Percentiles rank a stretch among this genome's conserved stretches.
These are phyloP conservation scores for Lamellibrachia satsuma DNA, from an alignment of 2,888 invertebrate species.

Conservation along the genomic window DNA sequence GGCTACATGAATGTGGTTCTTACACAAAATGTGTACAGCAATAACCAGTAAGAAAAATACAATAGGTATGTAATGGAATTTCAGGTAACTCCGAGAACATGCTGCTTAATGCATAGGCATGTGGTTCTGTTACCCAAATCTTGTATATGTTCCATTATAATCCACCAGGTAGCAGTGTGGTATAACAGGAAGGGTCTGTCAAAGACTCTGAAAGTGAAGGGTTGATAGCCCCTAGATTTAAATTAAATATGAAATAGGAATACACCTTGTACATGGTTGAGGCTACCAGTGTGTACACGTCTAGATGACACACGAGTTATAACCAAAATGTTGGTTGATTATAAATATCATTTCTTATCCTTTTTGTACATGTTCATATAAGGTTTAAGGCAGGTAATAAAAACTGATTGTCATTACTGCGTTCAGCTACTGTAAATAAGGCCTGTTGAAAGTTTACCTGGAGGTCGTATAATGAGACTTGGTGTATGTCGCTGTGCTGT, in stretches of 20 bases:
- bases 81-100: too few species aligned
- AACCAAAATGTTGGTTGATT: neutral
- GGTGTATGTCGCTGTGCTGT: neutral
- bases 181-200: too few species aligned
- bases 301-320: neutral
- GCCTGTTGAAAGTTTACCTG: neutral
- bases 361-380: neutral
- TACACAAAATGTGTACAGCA: neutral
- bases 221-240: neutral
- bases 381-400: neutral
- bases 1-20: neutral
- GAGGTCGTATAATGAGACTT: neutral
- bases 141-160: too few species aligned
- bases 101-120: too few species aligned
- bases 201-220: too few species aligned
- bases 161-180: too few species aligned
- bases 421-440: neutral
- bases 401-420: neutral
- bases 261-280: neutral
- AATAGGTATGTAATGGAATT: too few species aligned
- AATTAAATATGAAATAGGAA: neutral
- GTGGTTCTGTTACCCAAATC: too few species aligned
- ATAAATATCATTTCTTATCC: neutral
- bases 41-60: neutral
- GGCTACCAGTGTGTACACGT: neutral